Evolutionary conservation across 2,797 vertebrate genomes (phyloP).

Genomic region (Hippopotamyrus pictus): DNA sequence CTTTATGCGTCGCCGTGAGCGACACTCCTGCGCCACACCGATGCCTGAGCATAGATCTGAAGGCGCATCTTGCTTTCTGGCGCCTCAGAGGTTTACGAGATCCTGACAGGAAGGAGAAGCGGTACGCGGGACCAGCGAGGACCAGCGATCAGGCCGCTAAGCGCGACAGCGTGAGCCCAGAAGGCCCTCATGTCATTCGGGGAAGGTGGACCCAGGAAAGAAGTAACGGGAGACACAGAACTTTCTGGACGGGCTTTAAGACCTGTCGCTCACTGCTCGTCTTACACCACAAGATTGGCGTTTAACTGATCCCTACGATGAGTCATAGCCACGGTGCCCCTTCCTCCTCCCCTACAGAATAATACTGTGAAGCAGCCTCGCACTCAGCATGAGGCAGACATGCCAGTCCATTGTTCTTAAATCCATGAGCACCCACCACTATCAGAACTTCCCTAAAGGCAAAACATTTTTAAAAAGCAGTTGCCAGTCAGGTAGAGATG

Average conservation of each 20-base stretch:
- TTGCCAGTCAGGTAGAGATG: not conserved
- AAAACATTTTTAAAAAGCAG: not conserved
- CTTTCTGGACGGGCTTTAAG: not conserved
- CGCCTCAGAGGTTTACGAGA: slow-evolving; percentile 29
- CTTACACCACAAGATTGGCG: slow-evolving; percentile 16
- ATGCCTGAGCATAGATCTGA: slow-evolving; percentile 31
- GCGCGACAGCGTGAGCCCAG: slow-evolving; percentile 12
- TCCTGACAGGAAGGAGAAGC: not conserved
- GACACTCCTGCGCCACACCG: slow-evolving; percentile 25
- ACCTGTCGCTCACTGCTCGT: slow-evolving; percentile 23
- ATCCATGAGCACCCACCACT: not conserved
- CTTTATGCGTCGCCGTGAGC: slow-evolving; percentile 41
- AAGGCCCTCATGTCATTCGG: not conserved
- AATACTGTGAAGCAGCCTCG: not conserved
- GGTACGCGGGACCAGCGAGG: not conserved
- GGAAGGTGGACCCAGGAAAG: not conserved
- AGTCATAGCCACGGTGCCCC: not conserved
- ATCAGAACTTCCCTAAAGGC: not conserved
- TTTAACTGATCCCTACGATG: slow-evolving; percentile 26
- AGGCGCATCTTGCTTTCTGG: slow-evolving; percentile 16
- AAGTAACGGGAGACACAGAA: not conserved
- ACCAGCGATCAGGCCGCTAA: slow-evolving; percentile 24
- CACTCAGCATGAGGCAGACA: not conserved
- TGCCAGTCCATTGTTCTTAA: not conserved
- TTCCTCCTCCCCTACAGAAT: no score